Evolutionary conservation across 2,888 invertebrate genomes (phyloP).

Genomic region (Sisyra terminalis): DNA sequence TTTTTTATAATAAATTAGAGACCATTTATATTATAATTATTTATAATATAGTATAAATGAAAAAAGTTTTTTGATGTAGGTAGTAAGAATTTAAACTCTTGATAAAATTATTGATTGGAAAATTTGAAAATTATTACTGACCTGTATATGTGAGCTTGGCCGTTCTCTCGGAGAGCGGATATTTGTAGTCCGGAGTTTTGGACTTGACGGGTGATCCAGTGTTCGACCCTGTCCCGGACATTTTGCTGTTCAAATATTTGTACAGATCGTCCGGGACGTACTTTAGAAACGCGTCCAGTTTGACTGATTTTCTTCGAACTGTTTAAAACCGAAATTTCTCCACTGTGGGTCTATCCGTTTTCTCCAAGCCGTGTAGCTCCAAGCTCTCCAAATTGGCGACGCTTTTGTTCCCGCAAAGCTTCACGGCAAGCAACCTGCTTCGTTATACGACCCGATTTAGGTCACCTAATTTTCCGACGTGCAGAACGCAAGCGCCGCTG

Average conservation of each 20-base stretch:
- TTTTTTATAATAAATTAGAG: no score
- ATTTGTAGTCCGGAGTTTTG: conserved; percentile 6
- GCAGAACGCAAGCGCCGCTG: neutral
- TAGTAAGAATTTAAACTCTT: conserved; percentile 1
- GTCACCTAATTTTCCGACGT: neutral
- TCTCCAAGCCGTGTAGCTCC: conserved; percentile 1
- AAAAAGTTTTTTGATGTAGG: no score
- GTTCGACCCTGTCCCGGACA: conserved; percentile 3
- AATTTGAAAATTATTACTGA: conserved; percentile 2
- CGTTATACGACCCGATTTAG: neutral
- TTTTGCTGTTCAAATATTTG: conserved; percentile 8
- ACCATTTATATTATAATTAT: no score
- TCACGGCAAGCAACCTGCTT: no score
- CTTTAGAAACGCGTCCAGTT: conserved; percentile 8
- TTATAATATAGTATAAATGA: no score
- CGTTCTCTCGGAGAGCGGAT: conserved; percentile 6
- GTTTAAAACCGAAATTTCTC: neutral
- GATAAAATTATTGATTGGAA: neutral
- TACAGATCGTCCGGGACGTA: conserved; percentile 8
- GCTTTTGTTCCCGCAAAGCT: no score
- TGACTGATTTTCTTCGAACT: conserved; percentile 2
- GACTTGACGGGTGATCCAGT: conserved; percentile 5
- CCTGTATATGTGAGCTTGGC: conserved; percentile 5
- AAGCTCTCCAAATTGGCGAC: conserved; percentile 3
- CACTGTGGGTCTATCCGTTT: neutral